These are phyloP conservation scores for Paratrypauchen microcephalus DNA, from an alignment of 2,797 vertebrate genomes.

Conservation along the genomic window DNA sequence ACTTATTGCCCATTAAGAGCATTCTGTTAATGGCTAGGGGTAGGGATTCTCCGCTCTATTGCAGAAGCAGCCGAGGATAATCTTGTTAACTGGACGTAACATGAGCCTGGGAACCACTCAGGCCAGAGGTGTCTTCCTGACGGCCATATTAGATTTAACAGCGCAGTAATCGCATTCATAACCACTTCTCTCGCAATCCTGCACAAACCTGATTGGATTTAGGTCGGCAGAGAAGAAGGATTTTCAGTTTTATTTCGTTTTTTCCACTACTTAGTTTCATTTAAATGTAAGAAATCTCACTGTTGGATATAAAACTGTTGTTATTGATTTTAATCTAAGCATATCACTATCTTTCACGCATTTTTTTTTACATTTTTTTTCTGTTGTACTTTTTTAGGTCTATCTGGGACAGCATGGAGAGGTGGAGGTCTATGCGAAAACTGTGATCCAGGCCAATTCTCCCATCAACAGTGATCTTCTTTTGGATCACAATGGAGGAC, in stretches of 20 bases:
- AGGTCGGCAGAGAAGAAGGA: conserved; percentile 30
- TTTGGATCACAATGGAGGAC: conserved; percentile 82
- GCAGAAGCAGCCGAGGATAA: conserved; percentile 51
- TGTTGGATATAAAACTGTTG: conserved; percentile 1
- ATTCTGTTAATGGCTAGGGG: conserved; percentile 47
- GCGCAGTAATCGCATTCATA: conserved; percentile 68
- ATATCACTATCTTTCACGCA: no score
- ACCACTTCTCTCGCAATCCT: conserved; percentile 65
- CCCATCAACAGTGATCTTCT: conserved; percentile 85
- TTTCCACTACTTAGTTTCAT: conserved; percentile 23
- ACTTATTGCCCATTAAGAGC: conserved; percentile 51
- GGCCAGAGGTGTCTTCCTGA: conserved; percentile 73
- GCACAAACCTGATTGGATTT: conserved; percentile 62
- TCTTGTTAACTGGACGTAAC: conserved; percentile 69
- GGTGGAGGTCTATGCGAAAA: conserved; percentile 77
- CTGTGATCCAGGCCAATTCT: conserved; percentile 80
- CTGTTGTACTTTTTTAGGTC: conserved; percentile 72
- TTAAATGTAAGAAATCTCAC: conserved; percentile 11
- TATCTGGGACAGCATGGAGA: conserved; percentile 81
- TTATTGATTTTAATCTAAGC: not conserved
- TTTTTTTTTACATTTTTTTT: conserved; percentile 26
- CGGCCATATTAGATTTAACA: conserved; percentile 72
- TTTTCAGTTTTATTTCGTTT: conserved; percentile 16
- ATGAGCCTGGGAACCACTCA: conserved; percentile 70
- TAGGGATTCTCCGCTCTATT: conserved; percentile 35